Conservation (phyloP, 2,113 vertebrate genomes). For the Numenius arquata region DNA sequence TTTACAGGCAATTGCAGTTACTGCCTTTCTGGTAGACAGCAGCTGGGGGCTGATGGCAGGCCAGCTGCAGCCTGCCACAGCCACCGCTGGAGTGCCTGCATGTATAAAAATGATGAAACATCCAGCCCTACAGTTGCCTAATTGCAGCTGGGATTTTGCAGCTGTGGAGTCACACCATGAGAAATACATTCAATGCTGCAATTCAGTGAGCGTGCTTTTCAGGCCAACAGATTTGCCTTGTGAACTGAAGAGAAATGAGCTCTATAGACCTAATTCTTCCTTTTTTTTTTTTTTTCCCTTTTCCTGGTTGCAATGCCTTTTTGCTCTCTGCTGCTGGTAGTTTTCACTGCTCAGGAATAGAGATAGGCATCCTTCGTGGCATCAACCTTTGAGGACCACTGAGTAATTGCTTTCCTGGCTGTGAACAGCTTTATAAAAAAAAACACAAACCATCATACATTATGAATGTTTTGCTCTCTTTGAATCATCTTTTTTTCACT, state of each 20-base stretch:
- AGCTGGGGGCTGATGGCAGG: slow-evolving; percentile 64
- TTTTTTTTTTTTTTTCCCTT: neutral
- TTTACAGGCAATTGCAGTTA: slow-evolving; percentile 26
- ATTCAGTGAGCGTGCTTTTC: slow-evolving; percentile 23
- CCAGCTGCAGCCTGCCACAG: slow-evolving; percentile 68
- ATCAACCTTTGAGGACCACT: neutral
- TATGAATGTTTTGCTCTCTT: neutral
- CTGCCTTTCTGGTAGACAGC: slow-evolving; percentile 51
- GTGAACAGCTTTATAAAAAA: neutral
- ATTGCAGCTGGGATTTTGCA: slow-evolving; percentile 70
- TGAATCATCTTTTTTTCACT: neutral
- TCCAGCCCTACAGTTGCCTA: slow-evolving; percentile 35
- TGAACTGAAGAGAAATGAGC: slow-evolving; percentile 33
- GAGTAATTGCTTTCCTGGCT: slow-evolving; percentile 34
- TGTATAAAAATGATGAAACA: slow-evolving; percentile 23
- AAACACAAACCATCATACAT: neutral
- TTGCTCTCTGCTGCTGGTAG: neutral
- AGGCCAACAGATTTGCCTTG: slow-evolving; percentile 45
- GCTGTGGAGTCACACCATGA: slow-evolving; percentile 59
- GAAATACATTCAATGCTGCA: slow-evolving; percentile 40
- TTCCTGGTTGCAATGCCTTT: slow-evolving; percentile 1
- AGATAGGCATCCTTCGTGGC: slow-evolving; percentile 11
- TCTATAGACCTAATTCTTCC: neutral
- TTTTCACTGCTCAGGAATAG: neutral
- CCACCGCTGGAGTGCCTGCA: slow-evolving; percentile 30